These are phyloP conservation scores for Portevinia maculata DNA, from an alignment of 2,888 invertebrate genomes.

Conservation along the genomic window DNA sequence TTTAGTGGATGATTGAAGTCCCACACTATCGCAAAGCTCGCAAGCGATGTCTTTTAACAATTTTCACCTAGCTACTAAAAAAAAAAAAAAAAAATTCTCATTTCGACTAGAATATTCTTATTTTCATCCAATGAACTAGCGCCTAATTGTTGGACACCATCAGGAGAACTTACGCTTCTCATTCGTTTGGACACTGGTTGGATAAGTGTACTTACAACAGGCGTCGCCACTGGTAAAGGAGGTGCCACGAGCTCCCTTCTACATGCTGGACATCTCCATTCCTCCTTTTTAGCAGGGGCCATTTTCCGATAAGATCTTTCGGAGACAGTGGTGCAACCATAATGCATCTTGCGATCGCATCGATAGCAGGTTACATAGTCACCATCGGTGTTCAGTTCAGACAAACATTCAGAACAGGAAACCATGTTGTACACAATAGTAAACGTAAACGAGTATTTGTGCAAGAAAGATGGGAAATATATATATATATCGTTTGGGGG, in stretches of 20 bases:
- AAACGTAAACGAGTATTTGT: no score
- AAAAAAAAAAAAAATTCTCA: no score
- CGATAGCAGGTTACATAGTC: neutral
- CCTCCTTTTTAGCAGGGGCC: neutral
- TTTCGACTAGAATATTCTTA: no score
- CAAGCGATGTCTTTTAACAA: no score
- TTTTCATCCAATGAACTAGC: neutral
- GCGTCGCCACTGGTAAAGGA: neutral
- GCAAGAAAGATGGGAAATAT: no score
- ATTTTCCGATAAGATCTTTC: neutral
- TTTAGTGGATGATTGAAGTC: no score
- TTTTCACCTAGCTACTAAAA: no score
- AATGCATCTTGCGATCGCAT: neutral
- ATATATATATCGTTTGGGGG: no score
- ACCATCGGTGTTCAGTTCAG: neutral
- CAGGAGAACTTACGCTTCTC: conserved; percentile 2
- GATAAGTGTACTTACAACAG: neutral
- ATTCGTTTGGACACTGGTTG: conserved; percentile 5
- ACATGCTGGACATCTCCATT: neutral
- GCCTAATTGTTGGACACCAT: neutral
- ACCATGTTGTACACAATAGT: neutral
- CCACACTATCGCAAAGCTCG: no score
- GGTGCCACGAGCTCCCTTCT: neutral
- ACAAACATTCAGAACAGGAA: neutral
- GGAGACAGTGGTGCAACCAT: neutral